A percentile compares a stretch with the other conserved stretches of the same genome.
Evolutionary conservation across 92 coral and sea anemone species (phyloP).

Genomic region (Anthopleura xanthogrammica): DNA sequence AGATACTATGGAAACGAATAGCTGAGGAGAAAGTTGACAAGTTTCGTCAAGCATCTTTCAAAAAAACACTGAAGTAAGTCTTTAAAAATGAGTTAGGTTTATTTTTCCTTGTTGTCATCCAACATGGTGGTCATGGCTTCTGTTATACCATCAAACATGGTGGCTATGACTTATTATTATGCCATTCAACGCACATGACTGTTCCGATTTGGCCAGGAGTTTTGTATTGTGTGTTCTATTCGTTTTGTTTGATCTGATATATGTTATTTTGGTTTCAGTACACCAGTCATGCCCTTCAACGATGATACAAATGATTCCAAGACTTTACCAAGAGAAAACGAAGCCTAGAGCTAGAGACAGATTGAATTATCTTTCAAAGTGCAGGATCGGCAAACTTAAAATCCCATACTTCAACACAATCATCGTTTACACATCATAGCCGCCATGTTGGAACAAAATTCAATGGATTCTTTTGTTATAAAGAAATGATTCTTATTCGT

Average conservation of each 20-base stretch:
- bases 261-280: not conserved
- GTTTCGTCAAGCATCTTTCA: not conserved
- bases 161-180: not conserved
- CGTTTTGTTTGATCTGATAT: too few relatives aligned
- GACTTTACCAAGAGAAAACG: not conserved
- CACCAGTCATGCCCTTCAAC: not conserved
- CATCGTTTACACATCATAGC: too few relatives aligned
- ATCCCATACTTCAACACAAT: too few relatives aligned
- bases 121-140: too few relatives aligned
- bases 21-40: slow-evolving; percentile 13
- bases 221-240: too few relatives aligned
- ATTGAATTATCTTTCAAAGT: not conserved
- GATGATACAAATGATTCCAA: not conserved
- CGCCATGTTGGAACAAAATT: too few relatives aligned
- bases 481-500: too few relatives aligned
- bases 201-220: too few relatives aligned
- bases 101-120: too few relatives aligned
- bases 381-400: too few relatives aligned
- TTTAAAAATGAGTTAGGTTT: too few relatives aligned
- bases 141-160: not conserved
- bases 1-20: slow-evolving; percentile 54
- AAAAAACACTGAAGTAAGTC: slow-evolving; percentile 9
- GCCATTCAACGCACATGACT: not conserved
- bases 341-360: not conserved
- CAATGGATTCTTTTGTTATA: too few relatives aligned